Base-by-base conservation (phyloP, 2,888 invertebrate genomes). In the Boloria selene region DNA sequence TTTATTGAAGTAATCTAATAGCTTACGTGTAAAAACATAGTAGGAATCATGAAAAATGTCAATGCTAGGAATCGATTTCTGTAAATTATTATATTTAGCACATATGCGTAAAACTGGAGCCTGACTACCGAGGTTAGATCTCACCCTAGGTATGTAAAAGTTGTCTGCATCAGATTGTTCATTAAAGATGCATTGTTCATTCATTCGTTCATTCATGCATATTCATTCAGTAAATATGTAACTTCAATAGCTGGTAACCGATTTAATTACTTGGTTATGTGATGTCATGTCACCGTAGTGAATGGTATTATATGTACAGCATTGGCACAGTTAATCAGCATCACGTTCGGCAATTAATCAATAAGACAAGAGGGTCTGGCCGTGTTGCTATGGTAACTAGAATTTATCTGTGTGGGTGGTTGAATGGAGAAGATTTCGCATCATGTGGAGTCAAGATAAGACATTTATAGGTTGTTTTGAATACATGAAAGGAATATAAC, bases 311-410 rank as follows among this genome's bases (percentile, higher is more conserved):
- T 59, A 49, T 49, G 10, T 50, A 10, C 42, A 22, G 44, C 14
- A 17, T 31, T 14, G 31, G 58, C 54, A 47, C 59, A 56, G 59
- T 70, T 69, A 70, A 70, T 70, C 73, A 71, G 77, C 73, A 76
- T 77, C 78, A 76, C 78, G 77, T 78, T 69, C 73, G 75, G 76
- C 77, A 82, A 86, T 85, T 86, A 86, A 87, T 86, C 86, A 85
- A 84, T 85, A 83, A 79, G 83, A 82, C 82, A 79, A n/a, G 77
- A 73, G 78, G 77, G 74, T 75, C 73, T 74, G 63, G 74, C 69
- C 31, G 67, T 65, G 81, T 82, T 75, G 75, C 72, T 76, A 80
- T 78, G 81, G 74, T 75, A 72, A 81, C 81, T 16, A 14, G 61
- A 61, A 65, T 70, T 68, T 54, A 64, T 68, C 61, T 61, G 59